phyloP scores from a whole-genome alignment of 2,797 vertebrate genomes.

The Dromococcyx pavoninus region DNA sequence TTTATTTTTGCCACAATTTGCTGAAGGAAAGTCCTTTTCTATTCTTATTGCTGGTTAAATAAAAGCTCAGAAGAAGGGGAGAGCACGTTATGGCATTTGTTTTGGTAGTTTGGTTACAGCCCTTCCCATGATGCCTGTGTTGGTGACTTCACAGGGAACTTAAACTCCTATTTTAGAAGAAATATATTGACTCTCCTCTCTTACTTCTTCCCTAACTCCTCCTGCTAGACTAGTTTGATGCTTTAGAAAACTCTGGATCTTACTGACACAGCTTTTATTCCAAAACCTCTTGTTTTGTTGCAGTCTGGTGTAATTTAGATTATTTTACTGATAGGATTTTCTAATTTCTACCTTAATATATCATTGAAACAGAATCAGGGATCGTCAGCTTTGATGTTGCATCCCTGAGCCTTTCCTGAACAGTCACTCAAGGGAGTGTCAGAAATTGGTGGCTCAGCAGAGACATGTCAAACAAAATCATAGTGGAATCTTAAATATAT shows the following conservation, averaged over 20 bases:
- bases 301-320: background rate
- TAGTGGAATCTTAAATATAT: background rate
- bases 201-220: background rate
- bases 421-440: background rate
- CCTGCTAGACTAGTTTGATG: background rate
- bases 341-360: background rate
- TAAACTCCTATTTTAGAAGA: background rate
- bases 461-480: background rate
- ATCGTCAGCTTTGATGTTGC: background rate
- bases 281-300: background rate
- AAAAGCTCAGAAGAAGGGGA: background rate
- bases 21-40: background rate
- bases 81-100: background rate
- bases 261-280: background rate
- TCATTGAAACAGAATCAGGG: background rate
- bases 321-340: background rate
- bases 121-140: rapidly evolving
- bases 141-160: background rate
- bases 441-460: background rate
- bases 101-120: background rate
- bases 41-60: background rate
- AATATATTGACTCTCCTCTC: background rate
- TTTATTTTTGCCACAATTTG: background rate
- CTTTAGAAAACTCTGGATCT: background rate
- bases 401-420: background rate